phyloP scores from a whole-genome alignment of 1,140 invertebrate genomes.

The Phymorhynchus buccinoides region DNA sequence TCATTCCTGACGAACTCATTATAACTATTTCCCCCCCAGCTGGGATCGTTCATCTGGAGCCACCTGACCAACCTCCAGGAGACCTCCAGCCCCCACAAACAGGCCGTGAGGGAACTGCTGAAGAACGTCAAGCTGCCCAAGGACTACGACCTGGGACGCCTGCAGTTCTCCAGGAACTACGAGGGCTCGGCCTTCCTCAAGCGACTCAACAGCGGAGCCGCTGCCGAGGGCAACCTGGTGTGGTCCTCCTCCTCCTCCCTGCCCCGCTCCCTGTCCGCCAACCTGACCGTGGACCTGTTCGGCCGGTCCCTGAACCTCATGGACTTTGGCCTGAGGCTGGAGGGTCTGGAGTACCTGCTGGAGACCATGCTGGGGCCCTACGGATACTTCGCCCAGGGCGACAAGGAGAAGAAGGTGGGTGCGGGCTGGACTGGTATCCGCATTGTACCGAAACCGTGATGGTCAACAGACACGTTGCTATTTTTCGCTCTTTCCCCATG shows the following conservation, averaged over 20 bases:
- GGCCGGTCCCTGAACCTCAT: constrained; percentile 89
- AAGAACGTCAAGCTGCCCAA: constrained; percentile 80
- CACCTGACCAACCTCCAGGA: constrained; percentile 89
- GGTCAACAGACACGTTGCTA: neutral
- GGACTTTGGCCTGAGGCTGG: constrained; percentile 86
- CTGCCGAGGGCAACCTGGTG: constrained; percentile 78
- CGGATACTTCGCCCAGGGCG: constrained; percentile 49
- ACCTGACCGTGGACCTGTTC: constrained; percentile 89
- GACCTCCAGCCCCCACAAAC: constrained; percentile 85
- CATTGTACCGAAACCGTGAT: too few relatives aligned
- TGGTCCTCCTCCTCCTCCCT: constrained; percentile 87
- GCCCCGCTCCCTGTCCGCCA: constrained; percentile 84
- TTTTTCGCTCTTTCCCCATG: neutral
- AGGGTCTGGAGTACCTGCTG: constrained; percentile 87
- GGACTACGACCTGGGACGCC: constrained; percentile 84
- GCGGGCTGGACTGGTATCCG: neutral
- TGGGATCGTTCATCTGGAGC: constrained; percentile 94
- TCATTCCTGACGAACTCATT: too few relatives aligned
- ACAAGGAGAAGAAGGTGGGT: constrained; percentile 14
- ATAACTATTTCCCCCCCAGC: constrained; percentile 64
- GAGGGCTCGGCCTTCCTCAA: constrained; percentile 76
- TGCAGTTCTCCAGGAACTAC: constrained; percentile 90
- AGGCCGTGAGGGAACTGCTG: constrained; percentile 86
- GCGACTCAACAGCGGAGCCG: constrained; percentile 57
- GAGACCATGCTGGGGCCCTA: constrained; percentile 84